Evolutionary conservation across 2,113 vertebrate genomes (phyloP).

Genomic region (Calyptomena viridis): DNA sequence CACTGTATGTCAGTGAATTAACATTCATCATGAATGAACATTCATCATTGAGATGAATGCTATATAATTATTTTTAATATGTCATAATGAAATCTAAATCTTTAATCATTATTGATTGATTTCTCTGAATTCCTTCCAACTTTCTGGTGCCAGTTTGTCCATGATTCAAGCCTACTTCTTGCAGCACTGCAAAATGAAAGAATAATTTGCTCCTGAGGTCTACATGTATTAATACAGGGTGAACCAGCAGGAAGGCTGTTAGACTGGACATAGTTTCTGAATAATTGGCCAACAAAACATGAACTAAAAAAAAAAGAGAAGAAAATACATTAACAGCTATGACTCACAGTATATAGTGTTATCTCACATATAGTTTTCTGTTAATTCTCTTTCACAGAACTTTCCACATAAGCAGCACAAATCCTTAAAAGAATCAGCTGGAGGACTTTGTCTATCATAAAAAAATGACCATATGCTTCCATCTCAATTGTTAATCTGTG

Average conservation of each 20-base stretch:
- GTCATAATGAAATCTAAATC: constrained; percentile 3
- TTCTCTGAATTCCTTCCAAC: constrained; percentile 2
- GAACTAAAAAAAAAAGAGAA: not conserved
- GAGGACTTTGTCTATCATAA: not conserved
- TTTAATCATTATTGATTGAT: not conserved
- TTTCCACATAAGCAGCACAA: not conserved
- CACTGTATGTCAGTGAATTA: too few species aligned
- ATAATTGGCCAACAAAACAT: not conserved
- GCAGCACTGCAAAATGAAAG: not conserved
- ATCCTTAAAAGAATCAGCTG: not conserved
- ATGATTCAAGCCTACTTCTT: not conserved
- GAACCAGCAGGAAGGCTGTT: not conserved
- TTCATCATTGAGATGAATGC: not conserved
- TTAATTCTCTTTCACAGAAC: not conserved
- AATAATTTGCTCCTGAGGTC: not conserved
- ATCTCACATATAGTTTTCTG: not conserved
- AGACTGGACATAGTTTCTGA: not conserved
- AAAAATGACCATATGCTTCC: not conserved
- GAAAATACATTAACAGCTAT: not conserved
- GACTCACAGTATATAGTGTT: not conserved
- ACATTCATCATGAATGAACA: too few species aligned
- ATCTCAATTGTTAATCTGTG: not conserved
- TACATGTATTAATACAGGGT: not conserved
- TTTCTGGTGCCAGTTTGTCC: not conserved
- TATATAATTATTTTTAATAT: not conserved